Evolutionary conservation across 2,888 invertebrate genomes (phyloP), one percentile per base, ranked within the genome.

Genomic region (Pseudococcus longispinus): DNA sequence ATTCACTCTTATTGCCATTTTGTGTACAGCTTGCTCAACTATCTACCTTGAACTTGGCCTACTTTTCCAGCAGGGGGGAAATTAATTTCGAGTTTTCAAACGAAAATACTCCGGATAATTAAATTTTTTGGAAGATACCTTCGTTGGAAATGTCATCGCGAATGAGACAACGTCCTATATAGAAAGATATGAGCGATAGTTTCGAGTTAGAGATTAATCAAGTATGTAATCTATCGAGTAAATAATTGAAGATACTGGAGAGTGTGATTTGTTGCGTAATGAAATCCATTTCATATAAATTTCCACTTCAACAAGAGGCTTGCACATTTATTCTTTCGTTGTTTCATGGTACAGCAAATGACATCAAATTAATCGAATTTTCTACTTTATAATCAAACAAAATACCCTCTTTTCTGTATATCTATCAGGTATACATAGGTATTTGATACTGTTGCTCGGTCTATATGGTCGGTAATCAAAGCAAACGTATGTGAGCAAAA

Each of bases 211-310:
- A 26, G 11, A 8, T 65, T 65, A 26, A 65, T 26, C 23, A n/a
- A 18, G 11, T 65, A 26, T 26, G 23, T 65, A 65, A 23, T 65
- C n/a, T n/a, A 55, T 18, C n/a, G 15, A 55, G 55, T 26, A 18
- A 65, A 65, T 26, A 26, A 18, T 23, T 5, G 20, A 60, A 20
- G 15, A 20, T 60, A 65, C 65, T 26, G 9, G 37, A 37, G 26
- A 65, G 15, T 9, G 65, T 65, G 65, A 65, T 23, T 65, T 65
- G 65, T 65, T 65, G 65, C 65, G 65, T 65, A 65, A 65, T 65
- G 65, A 65, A 65, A 65, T 65, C 23, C 65, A 65, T 65, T 13
- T 9, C 5, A 55, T 26, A 20, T 3, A 70, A 32, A 70, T 15
- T 70, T 70, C 70, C 70, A 29, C 70, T 29, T 29, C 32, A 29